Base-by-base conservation (phyloP, 2,797 vertebrate genomes). In the Lagothrix lagotricha region DNA sequence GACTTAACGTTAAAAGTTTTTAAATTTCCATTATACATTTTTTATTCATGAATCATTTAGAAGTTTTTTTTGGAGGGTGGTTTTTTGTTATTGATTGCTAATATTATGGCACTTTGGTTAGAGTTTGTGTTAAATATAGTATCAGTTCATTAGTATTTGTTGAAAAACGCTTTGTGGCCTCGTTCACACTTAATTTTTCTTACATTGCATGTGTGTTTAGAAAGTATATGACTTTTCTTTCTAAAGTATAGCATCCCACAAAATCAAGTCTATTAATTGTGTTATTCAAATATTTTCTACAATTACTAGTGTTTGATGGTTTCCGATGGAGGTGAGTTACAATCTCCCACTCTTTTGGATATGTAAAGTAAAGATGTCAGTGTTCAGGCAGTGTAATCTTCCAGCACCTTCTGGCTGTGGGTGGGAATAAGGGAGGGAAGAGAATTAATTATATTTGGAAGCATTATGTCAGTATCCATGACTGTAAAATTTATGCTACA, bases 41-140 rank as follows among this genome's bases (percentile, higher is more conserved):
- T 58, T 50, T 33, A 22, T n/a, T 94, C 7, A 5, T 54, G 3
- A 81, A 54, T 72, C 64, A 73, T 88, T 92, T 79, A 64, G 17
- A 79, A 75, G 52, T 36, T n/a, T 85, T 85, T 84, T 84, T 93
- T 48, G 28, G 73, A 89, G 44, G 8, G 11, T 75, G 4, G 24
- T 3, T 33, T 88, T 80, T 82, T 77, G 83, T 88, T 88, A 79
- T 17, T 58, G 17, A 86, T 86, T 93, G 57, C 46, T 82, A 58
- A 61, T 79, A 76, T 22, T 36, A 83, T 22, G 30, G 22, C 54
- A 85, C 44, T 92, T 92, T 41, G 64, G 48, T 70, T 26, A 89
- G 24, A 94, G 50, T 92, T 92, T 84, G 15, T 92, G 64, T 57
- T 67, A 92, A 97, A 46, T 92, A 73, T 82, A 41, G 0, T 57